Evolutionary conservation across 2,888 invertebrate genomes (phyloP).

Genomic region (Synanthedon vespiformis): DNA sequence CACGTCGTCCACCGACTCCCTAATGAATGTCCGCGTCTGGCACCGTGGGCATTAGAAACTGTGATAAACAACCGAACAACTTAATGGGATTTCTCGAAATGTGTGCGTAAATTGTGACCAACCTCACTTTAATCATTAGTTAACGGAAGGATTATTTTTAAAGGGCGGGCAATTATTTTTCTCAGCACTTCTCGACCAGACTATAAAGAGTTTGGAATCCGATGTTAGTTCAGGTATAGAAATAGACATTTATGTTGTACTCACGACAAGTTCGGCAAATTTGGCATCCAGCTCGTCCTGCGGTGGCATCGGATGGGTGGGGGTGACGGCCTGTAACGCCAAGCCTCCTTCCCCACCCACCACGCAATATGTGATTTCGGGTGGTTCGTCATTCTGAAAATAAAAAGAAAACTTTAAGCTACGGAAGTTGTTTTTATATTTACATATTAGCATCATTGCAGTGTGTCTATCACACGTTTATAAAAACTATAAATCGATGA

Average conservation of each 20-base stretch:
- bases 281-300: constrained; percentile 92
- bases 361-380: constrained; percentile 95
- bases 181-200: too few species aligned
- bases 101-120: too few species aligned
- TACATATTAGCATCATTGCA: too few species aligned
- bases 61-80: not conserved
- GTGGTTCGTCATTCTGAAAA: constrained; percentile 91
- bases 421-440: too few species aligned
- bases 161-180: too few species aligned
- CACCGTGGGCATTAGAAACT: not conserved
- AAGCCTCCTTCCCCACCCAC: constrained; percentile 90
- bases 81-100: too few species aligned
- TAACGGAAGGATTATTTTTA: too few species aligned
- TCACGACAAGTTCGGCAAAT: constrained; percentile 93
- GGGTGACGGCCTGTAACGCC: constrained; percentile 88
- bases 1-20: not conserved
- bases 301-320: constrained; percentile 94
- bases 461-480: too few species aligned
- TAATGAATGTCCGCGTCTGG: not conserved
- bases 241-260: constrained; percentile 23
- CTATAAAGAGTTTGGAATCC: too few species aligned
- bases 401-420: constrained; percentile 7
- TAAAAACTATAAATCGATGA: too few species aligned
- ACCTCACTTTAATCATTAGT: too few species aligned
- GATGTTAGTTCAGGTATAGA: not conserved